Percentiles rank a stretch among this genome's conserved stretches.
Conservation (phyloP, 2,797 vertebrate genomes). For the Sebastes matsubarae region DNA sequence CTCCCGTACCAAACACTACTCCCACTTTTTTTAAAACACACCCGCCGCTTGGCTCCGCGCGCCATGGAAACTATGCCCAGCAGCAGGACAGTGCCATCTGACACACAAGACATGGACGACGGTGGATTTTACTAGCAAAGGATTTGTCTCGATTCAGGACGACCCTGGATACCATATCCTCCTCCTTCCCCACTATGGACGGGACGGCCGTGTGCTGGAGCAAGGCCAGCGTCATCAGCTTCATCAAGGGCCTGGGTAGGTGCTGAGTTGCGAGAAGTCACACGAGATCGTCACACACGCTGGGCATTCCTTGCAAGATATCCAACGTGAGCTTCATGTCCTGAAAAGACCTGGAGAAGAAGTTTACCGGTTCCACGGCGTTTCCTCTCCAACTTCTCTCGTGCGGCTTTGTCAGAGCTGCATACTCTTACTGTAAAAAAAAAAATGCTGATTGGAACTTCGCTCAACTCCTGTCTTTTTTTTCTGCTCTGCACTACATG, state of each 20-base stretch:
- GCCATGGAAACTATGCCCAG: slow-evolving; percentile 68
- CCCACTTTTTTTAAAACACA: slow-evolving; percentile 64
- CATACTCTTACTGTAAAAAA: neutral
- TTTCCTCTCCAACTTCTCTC: neutral
- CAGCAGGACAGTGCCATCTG: slow-evolving; percentile 42
- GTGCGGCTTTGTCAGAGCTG: slow-evolving; percentile 1
- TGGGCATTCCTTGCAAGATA: slow-evolving; percentile 44
- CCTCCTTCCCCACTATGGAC: slow-evolving; percentile 87
- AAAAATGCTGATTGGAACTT: neutral
- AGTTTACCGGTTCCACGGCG: neutral
- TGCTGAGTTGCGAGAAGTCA: slow-evolving; percentile 37
- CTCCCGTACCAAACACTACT: slow-evolving; percentile 57
- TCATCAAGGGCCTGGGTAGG: slow-evolving; percentile 95
- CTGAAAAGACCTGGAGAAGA: slow-evolving; percentile 23
- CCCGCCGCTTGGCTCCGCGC: slow-evolving; percentile 38
- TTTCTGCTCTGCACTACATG: neutral
- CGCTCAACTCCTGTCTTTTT: neutral
- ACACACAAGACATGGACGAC: slow-evolving; percentile 53
- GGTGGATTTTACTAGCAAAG: slow-evolving; percentile 57
- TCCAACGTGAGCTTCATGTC: slow-evolving; percentile 13
- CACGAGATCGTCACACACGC: slow-evolving; percentile 36
- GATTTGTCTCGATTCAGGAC: slow-evolving; percentile 46
- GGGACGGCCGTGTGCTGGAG: slow-evolving; percentile 92
- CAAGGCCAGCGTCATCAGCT: slow-evolving; percentile 91
- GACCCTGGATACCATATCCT: slow-evolving; percentile 65